Base-by-base conservation (phyloP, 2,113 vertebrate genomes). In the Crotalus horridus region DNA sequence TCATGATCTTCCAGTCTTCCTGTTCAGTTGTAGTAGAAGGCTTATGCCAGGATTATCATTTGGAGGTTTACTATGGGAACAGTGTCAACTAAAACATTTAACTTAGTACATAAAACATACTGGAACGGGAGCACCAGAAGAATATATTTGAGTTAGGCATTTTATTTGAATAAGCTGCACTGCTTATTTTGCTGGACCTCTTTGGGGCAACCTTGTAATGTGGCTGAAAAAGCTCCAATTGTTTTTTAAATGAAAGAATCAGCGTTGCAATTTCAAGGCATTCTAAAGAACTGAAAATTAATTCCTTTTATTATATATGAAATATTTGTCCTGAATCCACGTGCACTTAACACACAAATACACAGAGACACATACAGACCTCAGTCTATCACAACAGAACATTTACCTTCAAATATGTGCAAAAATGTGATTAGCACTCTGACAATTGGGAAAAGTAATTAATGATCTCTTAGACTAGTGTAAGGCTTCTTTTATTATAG, bases 11-110 rank as follows among this genome's bases (percentile, higher is more conserved):
- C 33, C 23, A 46, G 43, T 3, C 81, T 58, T 91, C 6, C 51
- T n/a, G 7, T 5, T 21, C 46, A 87, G 5, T 26, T 86, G 26
- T 48, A 85, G 39, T 48, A 23, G 26, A 48, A 23, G 54, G 8
- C 10, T 86, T 86, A 43, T 29, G 54, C 90, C 69, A 91, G 8
- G 6, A 23, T 53, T 7, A 2, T 85, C n/a, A 8, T 58, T 54
- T 86, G 39, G 54, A 59, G 69, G 33, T 43, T 21, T 7, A 59
- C 10, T 86, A n/a, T 86, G 39, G 81, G 54, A 59, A 86, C 53
- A 91, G 10, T 58, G 90, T 48, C 39, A 59, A 39, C 39, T 58
- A 48, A 91, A 86, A 91, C 86, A 91, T 91, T 59, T 86, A 59
- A 24, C 74, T 15, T 46, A 51, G 39, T 86, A 86, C 58, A 59